Base-by-base conservation (phyloP, 1,140 invertebrate genomes). In the Bombus polaris region DNA sequence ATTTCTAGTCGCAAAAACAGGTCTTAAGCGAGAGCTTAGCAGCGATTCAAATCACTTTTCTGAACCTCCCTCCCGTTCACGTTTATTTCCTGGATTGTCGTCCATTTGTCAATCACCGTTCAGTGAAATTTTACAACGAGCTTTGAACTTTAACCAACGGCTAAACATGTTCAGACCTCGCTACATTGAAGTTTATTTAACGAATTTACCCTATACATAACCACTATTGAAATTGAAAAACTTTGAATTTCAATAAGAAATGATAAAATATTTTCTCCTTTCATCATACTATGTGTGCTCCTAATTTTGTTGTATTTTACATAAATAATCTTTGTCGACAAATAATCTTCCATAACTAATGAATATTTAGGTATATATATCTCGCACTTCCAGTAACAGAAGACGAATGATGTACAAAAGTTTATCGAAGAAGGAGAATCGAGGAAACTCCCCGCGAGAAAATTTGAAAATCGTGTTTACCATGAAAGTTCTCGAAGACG, bases 61-160 rank as follows among this genome's bases (percentile, higher is more conserved):
- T 8, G 10, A 42, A 42, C 6, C n/a, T 25, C 18, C 35, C 35
- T 22, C 32, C 35, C n/a, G 1, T 8, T 53, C 47, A 8, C 0
- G 59, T 82, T 75, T 82, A 66, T 83, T 83, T 76, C 15, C 37
- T 32, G 62, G 13, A 76, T 4, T 47, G 0, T 1, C 44, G 15
- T 47, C 15, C 15, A 47, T 5, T 15, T 47, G 44, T 47, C 15
- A 15, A 83, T 68, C 22, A 15, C 6, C 25, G 44, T 68, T 37
- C 35, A 65, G 35, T 10, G 22, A 32, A 37, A 32, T 35, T 75
- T 62, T 66, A n/a, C 15, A 35, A 47, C 35, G 44, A 6, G 18
- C 22, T n/a, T 66, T 47, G 62, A 68, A 79, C 62, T 66, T 79
- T 47, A 57, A 28, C 25, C 8, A 35, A 79, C 42, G 22, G 1